These are phyloP conservation scores for Madoqua kirkii DNA, from an alignment of 2,113 vertebrate genomes.

Conservation along the genomic window DNA sequence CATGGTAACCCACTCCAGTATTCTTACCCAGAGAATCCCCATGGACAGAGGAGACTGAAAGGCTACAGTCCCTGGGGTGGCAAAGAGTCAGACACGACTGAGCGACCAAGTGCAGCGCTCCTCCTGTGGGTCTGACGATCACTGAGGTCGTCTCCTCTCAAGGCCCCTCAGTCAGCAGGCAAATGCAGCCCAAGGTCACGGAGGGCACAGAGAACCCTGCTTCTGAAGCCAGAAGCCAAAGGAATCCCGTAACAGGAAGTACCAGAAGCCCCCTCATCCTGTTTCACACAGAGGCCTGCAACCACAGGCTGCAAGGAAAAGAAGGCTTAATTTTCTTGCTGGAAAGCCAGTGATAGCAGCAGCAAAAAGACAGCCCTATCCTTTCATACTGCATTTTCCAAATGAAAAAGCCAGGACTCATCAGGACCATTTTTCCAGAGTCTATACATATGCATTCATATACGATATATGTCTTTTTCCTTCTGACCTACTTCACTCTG, in stretches of 20 bases:
- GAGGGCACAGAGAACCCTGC: neutral
- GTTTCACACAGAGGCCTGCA: neutral
- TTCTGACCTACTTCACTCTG: neutral
- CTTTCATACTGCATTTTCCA: neutral
- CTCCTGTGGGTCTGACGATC: neutral
- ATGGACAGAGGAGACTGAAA: neutral
- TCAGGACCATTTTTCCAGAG: neutral
- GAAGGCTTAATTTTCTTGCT: neutral
- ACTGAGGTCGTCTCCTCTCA: neutral
- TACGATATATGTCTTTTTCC: neutral
- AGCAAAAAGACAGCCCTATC: neutral
- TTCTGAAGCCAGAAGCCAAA: neutral
- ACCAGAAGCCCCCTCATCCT: neutral
- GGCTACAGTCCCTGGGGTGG: accelerated
- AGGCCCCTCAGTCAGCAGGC: neutral
- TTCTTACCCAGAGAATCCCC: neutral
- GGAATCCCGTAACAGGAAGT: neutral
- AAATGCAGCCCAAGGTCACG: neutral
- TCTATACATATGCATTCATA: neutral
- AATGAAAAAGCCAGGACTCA: neutral
- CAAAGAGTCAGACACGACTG: accelerated
- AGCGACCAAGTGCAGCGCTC: neutral
- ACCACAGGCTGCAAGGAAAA: neutral
- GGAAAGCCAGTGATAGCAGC: neutral
- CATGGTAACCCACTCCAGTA: neutral